Base-by-base conservation (phyloP, 1,140 invertebrate genomes). In the Pristionchus pacificus region DNA sequence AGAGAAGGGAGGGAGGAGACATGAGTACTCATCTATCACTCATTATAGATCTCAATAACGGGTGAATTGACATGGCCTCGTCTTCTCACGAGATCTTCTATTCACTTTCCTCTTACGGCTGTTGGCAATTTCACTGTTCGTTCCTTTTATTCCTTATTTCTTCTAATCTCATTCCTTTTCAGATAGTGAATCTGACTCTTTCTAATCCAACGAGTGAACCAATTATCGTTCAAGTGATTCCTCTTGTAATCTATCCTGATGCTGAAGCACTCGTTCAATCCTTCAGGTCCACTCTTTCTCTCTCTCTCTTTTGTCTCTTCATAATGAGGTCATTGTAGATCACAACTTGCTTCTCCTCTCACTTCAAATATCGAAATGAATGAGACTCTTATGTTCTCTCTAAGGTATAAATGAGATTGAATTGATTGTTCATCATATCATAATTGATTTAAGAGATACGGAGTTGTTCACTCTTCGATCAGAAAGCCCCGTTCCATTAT, bases 31-130 rank as follows among this genome's bases (percentile, higher is more conserved):
- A 0, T 58, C 14, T 1, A 6, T 33, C 19, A 62, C 87, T 88
- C 65, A 88, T 89, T 91, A 84, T 87, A 89, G 82, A 90, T 92
- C 83, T 86, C 88, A 68, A 88, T 90, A 10, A 87, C 88, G 78
- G 88, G 90, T 49, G 88, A 89, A 79, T 88, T 91, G 72, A 87
- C 87, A 49, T 93, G 91, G 91, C 91, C 91, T 6, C 82, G 87
- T 38, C 75, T 90, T 2, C 78, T 87, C 25, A 84, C 85, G 38
- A 84, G 85, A 68, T 83, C 83, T 64, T 80, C 86, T 55, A 81
- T 92, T 68, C 86, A 86, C 68, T 92, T 92, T 86, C 91, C 91
- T 13, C 83, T 92, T 31, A 92, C 91, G 3, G 91, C 92, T 85
- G 88, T 93, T 71, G 90, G 90, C 61, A 92, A 92, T 83, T 87